A percentile compares a stretch with the other conserved stretches of the same genome.
These are phyloP conservation scores for Megaptera novaeangliae DNA, from an alignment of 2,113 vertebrate species.

Conservation along the genomic window DNA sequence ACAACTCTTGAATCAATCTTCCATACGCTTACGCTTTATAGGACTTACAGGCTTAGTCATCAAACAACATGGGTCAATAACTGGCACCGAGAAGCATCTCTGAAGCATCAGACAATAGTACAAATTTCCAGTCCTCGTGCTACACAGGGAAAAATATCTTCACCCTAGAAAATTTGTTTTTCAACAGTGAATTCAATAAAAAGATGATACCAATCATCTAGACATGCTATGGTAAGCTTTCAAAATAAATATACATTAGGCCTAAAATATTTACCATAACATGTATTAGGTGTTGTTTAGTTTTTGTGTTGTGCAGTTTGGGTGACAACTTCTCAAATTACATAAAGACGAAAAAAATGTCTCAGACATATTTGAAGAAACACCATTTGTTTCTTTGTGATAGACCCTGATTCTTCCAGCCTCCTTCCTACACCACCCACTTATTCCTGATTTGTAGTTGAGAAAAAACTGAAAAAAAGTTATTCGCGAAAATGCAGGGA, in stretches of 20 bases:
- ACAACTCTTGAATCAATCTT: neutral
- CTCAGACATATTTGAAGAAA: neutral
- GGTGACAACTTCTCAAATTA: neutral
- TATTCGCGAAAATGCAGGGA: neutral
- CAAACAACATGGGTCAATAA: conserved; percentile 62
- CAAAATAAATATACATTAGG: neutral
- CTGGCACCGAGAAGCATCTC: conserved; percentile 34
- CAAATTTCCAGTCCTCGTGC: neutral
- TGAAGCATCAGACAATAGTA: conserved; percentile 3
- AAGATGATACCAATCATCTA: neutral
- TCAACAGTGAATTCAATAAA: conserved; percentile 4
- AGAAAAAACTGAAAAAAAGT: neutral
- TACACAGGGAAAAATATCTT: neutral
- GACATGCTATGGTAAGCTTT: neutral
- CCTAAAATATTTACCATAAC: neutral
- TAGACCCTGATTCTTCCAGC: neutral
- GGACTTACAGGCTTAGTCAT: conserved; percentile 55
- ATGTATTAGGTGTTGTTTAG: neutral
- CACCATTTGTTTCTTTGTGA: neutral
- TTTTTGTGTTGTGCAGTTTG: neutral
- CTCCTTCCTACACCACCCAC: neutral
- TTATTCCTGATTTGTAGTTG: neutral
- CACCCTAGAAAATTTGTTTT: conserved; percentile 18
- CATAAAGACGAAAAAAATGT: neutral
- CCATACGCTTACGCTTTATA: conserved; percentile 40